Evolutionary conservation across 2,888 invertebrate species (phyloP).

Genomic region (Argyresthia goedartella): DNA sequence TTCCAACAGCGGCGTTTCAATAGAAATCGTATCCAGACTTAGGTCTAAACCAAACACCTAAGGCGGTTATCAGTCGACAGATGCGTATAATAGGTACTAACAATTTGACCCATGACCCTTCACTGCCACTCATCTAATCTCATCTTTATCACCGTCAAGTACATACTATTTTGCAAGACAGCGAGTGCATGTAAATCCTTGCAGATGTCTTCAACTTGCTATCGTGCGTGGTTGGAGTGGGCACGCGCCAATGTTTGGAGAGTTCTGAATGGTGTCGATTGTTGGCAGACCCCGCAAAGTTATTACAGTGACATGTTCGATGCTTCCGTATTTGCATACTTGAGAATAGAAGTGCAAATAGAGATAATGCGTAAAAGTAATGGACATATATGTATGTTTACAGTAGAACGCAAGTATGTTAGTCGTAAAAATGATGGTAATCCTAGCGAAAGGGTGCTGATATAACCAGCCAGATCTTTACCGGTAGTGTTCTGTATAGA

Average conservation of each 20-base stretch:
- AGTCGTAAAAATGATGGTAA: too few relatives aligned
- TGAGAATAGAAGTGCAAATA: slow-evolving; percentile 21
- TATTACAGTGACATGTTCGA: slow-evolving; percentile 26
- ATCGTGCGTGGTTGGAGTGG: slow-evolving; percentile 60
- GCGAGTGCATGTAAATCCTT: neutral
- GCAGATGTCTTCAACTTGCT: slow-evolving; percentile 66
- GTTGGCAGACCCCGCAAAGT: slow-evolving; percentile 44
- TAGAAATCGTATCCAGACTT: neutral
- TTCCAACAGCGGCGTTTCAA: neutral
- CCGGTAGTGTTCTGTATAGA: too few relatives aligned
- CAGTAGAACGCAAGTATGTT: too few relatives aligned
- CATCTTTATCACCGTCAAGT: too few relatives aligned
- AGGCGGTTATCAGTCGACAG: neutral
- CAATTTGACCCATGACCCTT: neutral
- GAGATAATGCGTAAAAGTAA: neutral
- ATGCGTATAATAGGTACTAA: neutral
- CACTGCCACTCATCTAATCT: too few relatives aligned
- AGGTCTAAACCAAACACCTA: neutral
- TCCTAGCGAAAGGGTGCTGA: too few relatives aligned
- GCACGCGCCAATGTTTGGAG: slow-evolving; percentile 41
- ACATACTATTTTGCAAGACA: too few relatives aligned
- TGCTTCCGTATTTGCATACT: slow-evolving; percentile 54
- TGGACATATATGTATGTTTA: too few relatives aligned
- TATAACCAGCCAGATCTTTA: too few relatives aligned
- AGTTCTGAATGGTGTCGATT: slow-evolving; percentile 50